Base-by-base conservation (phyloP, 1,140 invertebrate genomes). In the Pogonomyrmex californicus region DNA sequence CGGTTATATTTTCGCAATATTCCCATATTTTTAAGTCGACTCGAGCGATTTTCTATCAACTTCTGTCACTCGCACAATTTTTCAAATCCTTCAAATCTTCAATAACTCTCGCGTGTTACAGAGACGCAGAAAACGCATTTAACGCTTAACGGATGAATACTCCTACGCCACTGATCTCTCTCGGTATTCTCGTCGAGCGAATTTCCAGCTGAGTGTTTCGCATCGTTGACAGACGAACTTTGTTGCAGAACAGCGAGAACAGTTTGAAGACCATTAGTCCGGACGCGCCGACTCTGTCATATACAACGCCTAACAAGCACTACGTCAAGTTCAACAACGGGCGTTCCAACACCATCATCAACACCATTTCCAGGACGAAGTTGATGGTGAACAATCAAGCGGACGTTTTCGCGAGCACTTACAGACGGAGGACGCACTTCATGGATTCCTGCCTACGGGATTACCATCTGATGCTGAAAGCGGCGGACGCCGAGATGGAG, bases 401-500 rank as follows among this genome's bases (percentile, higher is more conserved):
- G 10, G 93, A 95, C 51, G 89, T 93, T 10, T 92, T 89, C 63
- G 91, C 92, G 33, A 88, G 89, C n/a, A 93, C 92, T 38, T 94
- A 92, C 71, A 92, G 95, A 77, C 87, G 95, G 3, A 91, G 94
- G 36, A 95, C 94, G 0, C 93, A 95, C 38, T 97, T 97, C 85
- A 97, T 97, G 96, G 97, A 97, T 83, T 96, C 96, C 60, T 97
- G 97, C 92, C 92, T 97, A 4, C 96, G 96, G 17, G 96, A 97
- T 85, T 98, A 97, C 92, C 96, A 97, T 88, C 95, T 97, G 87
- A 97, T 97, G 96, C 93, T 97, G 33, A 96, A 96, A 87, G 96
- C 96, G 9, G 97, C 97, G 0, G 96, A 98, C 91, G 96, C 96
- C 1, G 96, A 97, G 89, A 97, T 98, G 97, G 96, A 96, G 60